These are phyloP conservation scores for Parnassius orleans DNA, from an alignment of 2,888 invertebrate species.

Conservation along the genomic window DNA sequence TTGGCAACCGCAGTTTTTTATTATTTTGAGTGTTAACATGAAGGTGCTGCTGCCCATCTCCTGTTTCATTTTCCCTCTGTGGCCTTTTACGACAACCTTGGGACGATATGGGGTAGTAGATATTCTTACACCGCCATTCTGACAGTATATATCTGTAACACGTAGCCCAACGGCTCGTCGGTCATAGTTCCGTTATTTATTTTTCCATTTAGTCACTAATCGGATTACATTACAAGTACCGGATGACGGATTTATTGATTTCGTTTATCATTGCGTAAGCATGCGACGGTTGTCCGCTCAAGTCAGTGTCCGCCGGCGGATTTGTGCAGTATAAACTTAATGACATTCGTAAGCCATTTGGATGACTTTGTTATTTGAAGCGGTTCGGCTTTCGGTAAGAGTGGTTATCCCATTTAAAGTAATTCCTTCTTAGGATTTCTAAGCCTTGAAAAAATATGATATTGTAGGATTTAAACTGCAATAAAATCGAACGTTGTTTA, in stretches of 20 bases:
- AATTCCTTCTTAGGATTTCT: no score
- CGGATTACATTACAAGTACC: constrained; percentile 59
- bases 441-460: no score
- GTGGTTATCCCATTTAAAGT: no score
- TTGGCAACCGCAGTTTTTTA: no score
- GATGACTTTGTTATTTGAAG: constrained; percentile 48
- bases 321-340: constrained; percentile 39
- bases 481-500: no score
- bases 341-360: constrained; percentile 60
- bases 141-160: constrained; percentile 3
- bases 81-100: no score
- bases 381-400: constrained; percentile 34
- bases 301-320: constrained; percentile 37
- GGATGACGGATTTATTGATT: constrained; percentile 61
- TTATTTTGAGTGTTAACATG: no score
- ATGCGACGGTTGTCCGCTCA: constrained; percentile 31
- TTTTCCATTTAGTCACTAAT: constrained; percentile 65
- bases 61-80: no score
- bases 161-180: not conserved
- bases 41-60: no score
- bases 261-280: constrained; percentile 63
- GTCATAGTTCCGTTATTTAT: constrained; percentile 45
- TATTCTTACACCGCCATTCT: not conserved
- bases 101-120: no score
- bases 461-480: no score